Evolutionary conservation across 2,797 vertebrate species (phyloP), one percentile per base, ranked within the genome.

Genomic region (Channa striata): DNA sequence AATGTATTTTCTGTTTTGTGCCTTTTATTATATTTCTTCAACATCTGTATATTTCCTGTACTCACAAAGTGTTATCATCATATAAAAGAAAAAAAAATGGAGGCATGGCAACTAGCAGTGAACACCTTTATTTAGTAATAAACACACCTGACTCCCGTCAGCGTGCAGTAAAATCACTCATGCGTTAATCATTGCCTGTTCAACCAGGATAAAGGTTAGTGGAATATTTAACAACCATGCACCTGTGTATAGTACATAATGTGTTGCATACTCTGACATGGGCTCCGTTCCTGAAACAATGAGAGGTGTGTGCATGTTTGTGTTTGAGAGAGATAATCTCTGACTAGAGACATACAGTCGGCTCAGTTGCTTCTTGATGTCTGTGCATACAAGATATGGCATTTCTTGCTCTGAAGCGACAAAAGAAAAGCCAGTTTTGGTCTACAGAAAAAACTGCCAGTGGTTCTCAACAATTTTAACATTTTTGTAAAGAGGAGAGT

Each of bases 131-230:
- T 34, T 8, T 30, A 9, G 7, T 8, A 8, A 7, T 21, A n/a
- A 12, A 37, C 13, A 39, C 3, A 37, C 11, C 6, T 16, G 2
- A 43, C 16, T 7, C 17, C 42, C 1, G 13, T 23, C 3, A 25
- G 2, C 59, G 0, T 30, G 8, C 52, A 16, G 11, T 36, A 25
- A 34, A 3, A 11, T 16, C 53, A 48, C 50, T 34, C 12, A 40
- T 2, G 5, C 2, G 50, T 70, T 44, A 46, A 57, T 75, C 30
- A 73, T 81, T 59, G 63, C 47, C 52, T 67, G 5, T 19, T 1
- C 16, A 58, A 82, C 25, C 72, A 83, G 67, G 69, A 80, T 71
- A 36, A 17, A 59, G 1, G 11, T 54, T 13, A 51, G 16, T 1
- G 1, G 2, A 8, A 30, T 40, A 19, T 66, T 77, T 70, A 16